Evolutionary conservation across 2,888 invertebrate genomes (phyloP).

Genomic region (Drosophila siamana): DNA sequence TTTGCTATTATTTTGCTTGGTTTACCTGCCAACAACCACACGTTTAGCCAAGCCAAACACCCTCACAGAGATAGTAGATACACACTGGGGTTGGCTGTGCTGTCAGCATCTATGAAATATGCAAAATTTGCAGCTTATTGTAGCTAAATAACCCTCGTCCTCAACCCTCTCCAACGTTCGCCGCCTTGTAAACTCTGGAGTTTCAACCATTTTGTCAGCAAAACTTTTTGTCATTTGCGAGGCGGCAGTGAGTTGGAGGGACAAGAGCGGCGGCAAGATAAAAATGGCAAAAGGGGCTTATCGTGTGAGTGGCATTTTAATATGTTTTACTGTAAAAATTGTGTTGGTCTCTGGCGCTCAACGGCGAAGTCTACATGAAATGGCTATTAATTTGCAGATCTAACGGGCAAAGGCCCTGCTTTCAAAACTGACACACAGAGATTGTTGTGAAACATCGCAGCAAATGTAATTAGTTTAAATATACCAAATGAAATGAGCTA

Average conservation of each 20-base stretch:
- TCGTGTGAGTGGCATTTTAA: slow-evolving; percentile 79
- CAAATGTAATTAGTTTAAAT: slow-evolving; percentile 20
- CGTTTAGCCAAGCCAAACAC: slow-evolving; percentile 2
- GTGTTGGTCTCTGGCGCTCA: slow-evolving; percentile 35
- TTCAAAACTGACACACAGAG: slow-evolving; percentile 24
- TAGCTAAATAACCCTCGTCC: slow-evolving; percentile 62
- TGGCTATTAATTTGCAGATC: slow-evolving; percentile 75
- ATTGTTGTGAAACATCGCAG: slow-evolving; percentile 11
- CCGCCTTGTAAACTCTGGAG: slow-evolving; percentile 1
- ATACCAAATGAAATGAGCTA: slow-evolving; percentile 1
- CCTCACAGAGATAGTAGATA: slow-evolving; percentile 8
- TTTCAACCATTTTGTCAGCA: slow-evolving; percentile 60
- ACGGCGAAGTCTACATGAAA: slow-evolving; percentile 60
- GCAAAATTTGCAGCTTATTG: slow-evolving; percentile 79
- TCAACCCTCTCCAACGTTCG: not conserved
- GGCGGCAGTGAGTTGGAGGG: not conserved
- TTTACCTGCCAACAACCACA: slow-evolving; percentile 45
- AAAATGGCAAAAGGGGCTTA: slow-evolving; percentile 58
- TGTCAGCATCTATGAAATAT: slow-evolving; percentile 77
- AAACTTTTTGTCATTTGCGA: slow-evolving; percentile 53
- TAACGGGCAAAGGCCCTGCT: slow-evolving; percentile 21
- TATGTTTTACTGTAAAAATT: slow-evolving; percentile 69
- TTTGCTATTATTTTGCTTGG: slow-evolving; percentile 74
- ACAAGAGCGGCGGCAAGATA: not conserved
- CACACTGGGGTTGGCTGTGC: slow-evolving; percentile 9